Evolutionary conservation across 2,113 vertebrate species (phyloP).

Genomic region (Procavia capensis): DNA sequence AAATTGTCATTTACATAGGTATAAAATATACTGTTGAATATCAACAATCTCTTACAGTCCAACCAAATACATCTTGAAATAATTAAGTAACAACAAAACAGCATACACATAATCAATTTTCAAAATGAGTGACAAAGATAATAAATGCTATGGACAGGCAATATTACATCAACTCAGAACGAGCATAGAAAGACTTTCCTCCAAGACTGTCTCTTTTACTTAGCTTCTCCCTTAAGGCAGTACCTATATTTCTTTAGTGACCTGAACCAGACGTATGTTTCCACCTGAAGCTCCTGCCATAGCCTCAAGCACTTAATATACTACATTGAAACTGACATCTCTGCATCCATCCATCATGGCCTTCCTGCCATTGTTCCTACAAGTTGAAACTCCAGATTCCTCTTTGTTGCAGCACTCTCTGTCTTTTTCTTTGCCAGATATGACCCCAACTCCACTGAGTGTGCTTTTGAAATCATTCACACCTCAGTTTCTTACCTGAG

Average conservation of each 20-base stretch:
- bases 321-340: neutral
- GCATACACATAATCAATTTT: neutral
- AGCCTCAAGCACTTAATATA: neutral
- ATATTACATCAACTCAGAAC: neutral
- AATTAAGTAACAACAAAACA: neutral
- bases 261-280: neutral
- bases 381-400: neutral
- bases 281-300: neutral
- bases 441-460: neutral
- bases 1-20: neutral
- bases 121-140: conserved; percentile 55
- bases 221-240: neutral
- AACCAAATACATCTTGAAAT: neutral
- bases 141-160: neutral
- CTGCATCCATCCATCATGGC: fast-evolving
- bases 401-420: neutral
- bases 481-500: neutral
- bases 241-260: neutral
- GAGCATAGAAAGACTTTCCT: neutral
- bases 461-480: neutral
- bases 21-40: neutral
- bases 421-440: neutral
- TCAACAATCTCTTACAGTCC: neutral
- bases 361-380: neutral
- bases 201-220: neutral